phyloP scores from a whole-genome alignment of 2,113 vertebrate species.

The Lophius piscatorius region DNA sequence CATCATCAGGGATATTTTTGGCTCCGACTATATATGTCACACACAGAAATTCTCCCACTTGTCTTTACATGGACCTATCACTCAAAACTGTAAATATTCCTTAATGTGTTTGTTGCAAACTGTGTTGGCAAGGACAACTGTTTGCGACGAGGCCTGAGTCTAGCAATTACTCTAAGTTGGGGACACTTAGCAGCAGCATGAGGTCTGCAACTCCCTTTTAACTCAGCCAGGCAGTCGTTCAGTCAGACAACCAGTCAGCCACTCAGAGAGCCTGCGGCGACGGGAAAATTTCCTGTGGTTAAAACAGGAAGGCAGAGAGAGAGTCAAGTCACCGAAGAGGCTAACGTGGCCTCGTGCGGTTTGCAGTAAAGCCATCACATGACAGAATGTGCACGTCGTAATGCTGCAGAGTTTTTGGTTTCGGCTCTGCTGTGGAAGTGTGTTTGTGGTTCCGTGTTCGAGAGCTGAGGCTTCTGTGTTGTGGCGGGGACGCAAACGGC shows the following conservation, averaged over 20 bases:
- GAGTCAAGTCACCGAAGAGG: conserved; percentile 30
- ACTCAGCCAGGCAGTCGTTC: conserved; percentile 53
- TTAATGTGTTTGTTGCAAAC: conserved; percentile 27
- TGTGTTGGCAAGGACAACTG: conserved; percentile 24
- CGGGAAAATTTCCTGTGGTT: conserved; percentile 58
- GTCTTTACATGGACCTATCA: conserved; percentile 10
- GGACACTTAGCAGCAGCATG: conserved; percentile 46
- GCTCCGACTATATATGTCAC: neutral
- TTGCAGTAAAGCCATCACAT: conserved; percentile 31
- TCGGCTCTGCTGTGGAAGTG: neutral
- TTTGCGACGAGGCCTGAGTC: conserved; percentile 40
- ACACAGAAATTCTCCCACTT: conserved; percentile 1
- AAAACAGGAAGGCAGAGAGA: conserved; percentile 50
- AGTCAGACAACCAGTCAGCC: conserved; percentile 58
- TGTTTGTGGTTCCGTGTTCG: neutral
- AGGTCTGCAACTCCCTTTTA: conserved; percentile 63
- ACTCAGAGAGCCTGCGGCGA: conserved; percentile 31
- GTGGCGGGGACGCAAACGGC: conserved; percentile 1
- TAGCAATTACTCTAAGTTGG: conserved; percentile 60
- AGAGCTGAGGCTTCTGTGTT: conserved; percentile 8
- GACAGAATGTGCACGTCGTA: conserved; percentile 3
- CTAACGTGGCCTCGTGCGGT: conserved; percentile 46
- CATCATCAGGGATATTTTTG: conserved; percentile 11
- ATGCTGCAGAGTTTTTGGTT: conserved; percentile 29
- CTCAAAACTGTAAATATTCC: conserved; percentile 52